Base-by-base conservation (phyloP, 1,140 invertebrate species). In the Papilio aristodemus region DNA sequence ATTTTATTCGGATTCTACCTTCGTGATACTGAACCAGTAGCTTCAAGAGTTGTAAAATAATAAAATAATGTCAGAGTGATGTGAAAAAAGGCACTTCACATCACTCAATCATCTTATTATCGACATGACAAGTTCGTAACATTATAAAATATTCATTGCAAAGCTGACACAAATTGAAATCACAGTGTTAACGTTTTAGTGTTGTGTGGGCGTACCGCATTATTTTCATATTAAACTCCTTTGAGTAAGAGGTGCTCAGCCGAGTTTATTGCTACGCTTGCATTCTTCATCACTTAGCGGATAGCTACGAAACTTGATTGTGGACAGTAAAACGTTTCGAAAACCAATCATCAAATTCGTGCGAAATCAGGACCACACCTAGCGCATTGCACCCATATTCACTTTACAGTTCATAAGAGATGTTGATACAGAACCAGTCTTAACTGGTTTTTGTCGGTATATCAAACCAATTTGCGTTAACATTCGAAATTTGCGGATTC, bases 241-340 rank as follows among this genome's bases (percentile, higher is more conserved):
- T 77, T 74, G 72, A 66, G 70, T 79, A 74, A 81, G 69, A 76
- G 64, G 69, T 68, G 59, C 71, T 75, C 69, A 80, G 71, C 64
- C 67, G 69, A 69, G 76, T 78, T 82, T 80, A 79, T 81, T 71
- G 70, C 70, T 64, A 72, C 66, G 17, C 19, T 54, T 70, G 75
- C 76, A 83, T 81, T 85, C 80, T 80, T 79, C 68, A 38, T 77
- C 81, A 86, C 84, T 89, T 89, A 87, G 78, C 84, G 68, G 50
- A 73, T 76, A 77, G 77, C 72, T 72, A 83, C 77, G 77, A 84
- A 83, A 78, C 32, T 73, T 60, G 76, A 72, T 78, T 70, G 64
- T 63, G 37, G 71, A 46, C 71, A 69, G 67, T 79, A 85, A 83
- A 83, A 71, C 57, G 69, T 71, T 79, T 76, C 68, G 73, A 78